Evolutionary conservation across 2,113 vertebrate species (phyloP).

Genomic region (Odontophorus gujanensis): DNA sequence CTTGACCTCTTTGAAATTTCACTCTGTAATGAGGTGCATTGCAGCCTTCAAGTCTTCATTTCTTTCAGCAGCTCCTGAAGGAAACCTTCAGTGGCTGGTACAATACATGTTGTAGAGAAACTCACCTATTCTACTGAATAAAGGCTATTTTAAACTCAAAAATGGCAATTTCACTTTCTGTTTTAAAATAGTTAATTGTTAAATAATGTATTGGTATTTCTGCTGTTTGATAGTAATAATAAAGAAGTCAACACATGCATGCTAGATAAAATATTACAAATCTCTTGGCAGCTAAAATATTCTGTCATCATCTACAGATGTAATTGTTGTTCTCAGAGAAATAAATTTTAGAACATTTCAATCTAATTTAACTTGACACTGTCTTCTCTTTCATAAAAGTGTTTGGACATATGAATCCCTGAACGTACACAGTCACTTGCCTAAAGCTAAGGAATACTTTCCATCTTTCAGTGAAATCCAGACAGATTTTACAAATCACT

Average conservation of each 20-base stretch:
- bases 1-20: background rate
- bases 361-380: background rate
- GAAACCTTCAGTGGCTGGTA: background rate
- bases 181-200: background rate
- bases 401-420: background rate
- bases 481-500: background rate
- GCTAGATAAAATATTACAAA: background rate
- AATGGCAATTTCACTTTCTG: background rate
- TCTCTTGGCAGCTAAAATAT: background rate
- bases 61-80: background rate
- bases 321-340: background rate
- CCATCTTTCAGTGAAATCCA: background rate
- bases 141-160: background rate
- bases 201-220: background rate
- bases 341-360: background rate
- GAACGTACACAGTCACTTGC: background rate
- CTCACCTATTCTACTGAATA: background rate
- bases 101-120: background rate
- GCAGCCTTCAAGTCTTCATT: rapidly evolving
- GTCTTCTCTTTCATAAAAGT: background rate
- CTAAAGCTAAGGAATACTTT: rapidly evolving
- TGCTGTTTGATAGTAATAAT: background rate
- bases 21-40: background rate
- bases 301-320: background rate
- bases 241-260: background rate